These are phyloP conservation scores for Sinosuthora webbiana DNA, from an alignment of 2,113 vertebrate species.

Conservation along the genomic window DNA sequence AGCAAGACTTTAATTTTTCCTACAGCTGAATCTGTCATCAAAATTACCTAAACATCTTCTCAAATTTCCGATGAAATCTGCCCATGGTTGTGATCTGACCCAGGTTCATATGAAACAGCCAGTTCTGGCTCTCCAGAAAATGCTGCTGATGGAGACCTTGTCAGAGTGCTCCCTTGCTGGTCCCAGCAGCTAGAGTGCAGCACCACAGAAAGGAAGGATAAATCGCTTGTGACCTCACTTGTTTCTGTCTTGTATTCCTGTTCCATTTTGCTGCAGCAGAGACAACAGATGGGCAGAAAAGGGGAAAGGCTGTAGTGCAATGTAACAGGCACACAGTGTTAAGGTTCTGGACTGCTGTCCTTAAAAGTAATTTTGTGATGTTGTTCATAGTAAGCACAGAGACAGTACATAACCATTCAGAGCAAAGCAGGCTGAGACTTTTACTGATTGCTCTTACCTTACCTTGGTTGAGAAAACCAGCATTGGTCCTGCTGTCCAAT, in stretches of 20 bases:
- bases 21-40: not conserved
- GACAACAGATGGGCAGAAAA: not conserved
- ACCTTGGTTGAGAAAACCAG: not conserved
- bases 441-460: not conserved
- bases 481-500: fast-evolving
- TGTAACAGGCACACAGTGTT: fast-evolving
- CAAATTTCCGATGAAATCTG: not conserved
- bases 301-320: not conserved
- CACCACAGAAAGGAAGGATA: not conserved
- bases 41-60: not conserved
- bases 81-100: not conserved
- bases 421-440: not conserved
- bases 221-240: fast-evolving
- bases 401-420: not conserved
- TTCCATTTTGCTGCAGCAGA: not conserved
- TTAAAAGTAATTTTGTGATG: not conserved
- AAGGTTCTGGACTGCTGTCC: not conserved
- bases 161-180: fast-evolving
- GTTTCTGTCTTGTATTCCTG: not conserved
- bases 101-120: not conserved
- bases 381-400: not conserved
- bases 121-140: not conserved
- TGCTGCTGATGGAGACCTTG: fast-evolving
- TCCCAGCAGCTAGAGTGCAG: not conserved
- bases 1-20: not conserved